A percentile compares a stretch with the other conserved stretches of the same genome.
These are phyloP conservation scores for Pipistrellus nathusii DNA, from an alignment of 2,797 vertebrate species.

Conservation along the genomic window DNA sequence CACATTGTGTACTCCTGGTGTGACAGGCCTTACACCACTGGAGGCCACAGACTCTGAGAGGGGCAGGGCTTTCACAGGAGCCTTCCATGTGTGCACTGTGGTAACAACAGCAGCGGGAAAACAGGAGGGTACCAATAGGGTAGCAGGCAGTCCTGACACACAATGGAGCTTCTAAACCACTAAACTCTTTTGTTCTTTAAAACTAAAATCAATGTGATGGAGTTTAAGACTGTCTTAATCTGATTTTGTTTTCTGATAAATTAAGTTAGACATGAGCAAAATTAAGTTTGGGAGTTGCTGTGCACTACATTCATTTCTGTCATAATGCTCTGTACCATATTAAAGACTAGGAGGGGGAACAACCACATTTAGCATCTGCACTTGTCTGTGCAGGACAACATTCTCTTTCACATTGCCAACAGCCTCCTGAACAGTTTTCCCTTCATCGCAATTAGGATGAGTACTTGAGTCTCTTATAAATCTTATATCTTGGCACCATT, in stretches of 20 bases:
- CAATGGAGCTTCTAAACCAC: not conserved
- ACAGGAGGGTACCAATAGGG: not conserved
- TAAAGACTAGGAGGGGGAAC: not conserved
- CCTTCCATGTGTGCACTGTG: not conserved
- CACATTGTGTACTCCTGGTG: accelerated
- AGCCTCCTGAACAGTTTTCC: not conserved
- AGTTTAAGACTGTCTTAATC: not conserved
- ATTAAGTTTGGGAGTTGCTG: not conserved
- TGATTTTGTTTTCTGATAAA: not conserved
- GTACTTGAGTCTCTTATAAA: not conserved
- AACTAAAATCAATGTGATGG: not conserved
- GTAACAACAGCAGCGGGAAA: not conserved
- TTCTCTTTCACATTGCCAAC: too few species aligned
- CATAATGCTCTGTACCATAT: not conserved
- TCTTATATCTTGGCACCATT: not conserved
- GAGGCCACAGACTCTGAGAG: not conserved
- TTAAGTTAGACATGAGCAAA: not conserved
- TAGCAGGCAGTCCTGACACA: not conserved
- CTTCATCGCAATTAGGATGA: not conserved
- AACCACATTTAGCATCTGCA: not conserved
- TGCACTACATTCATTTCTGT: not conserved
- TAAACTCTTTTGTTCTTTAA: not conserved
- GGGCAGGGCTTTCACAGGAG: not conserved
- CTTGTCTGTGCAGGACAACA: not conserved
- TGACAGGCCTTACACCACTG: accelerated